Base-by-base conservation (phyloP, 2,113 vertebrate genomes). In the Crotalus helleri region DNA sequence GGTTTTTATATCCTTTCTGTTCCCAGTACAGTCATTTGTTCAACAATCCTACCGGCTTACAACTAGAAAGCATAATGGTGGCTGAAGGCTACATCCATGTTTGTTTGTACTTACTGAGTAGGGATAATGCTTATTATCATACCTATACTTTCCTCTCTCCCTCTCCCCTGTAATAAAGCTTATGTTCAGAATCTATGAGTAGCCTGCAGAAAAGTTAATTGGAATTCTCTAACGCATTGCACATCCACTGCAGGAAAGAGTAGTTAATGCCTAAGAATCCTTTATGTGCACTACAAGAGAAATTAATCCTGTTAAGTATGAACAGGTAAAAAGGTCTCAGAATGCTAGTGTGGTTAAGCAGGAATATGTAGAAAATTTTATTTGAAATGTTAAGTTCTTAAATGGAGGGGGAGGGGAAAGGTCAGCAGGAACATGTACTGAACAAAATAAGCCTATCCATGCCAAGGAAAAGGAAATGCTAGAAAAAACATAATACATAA, bases 211-310 rank as follows among this genome's bases (percentile, higher is more conserved):
- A 95, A 88, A 57, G 19, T 90, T 94, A 94, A 88, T 53, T 81
- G 55, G 90, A 92, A 96, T 93, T 94, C 89, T 95, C 64, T 92
- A 59, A 88, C 90, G 93, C 94, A 93, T 91, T 95, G 61, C 69
- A 94, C 93, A 93, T 94, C 93, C 95, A 94, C 92, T 94, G 92
- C 92, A 94, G 93, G 29, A 94, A 95, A 93, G 17, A 44, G 69
- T 86, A 88, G 93, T 95, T 95, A 97, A 95, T 96, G 92, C 91
- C 93, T 95, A 95, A 96, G 92, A 94, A 96, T 93, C 1, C 81
- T 94, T 55, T 59, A 49, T 85, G 12, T 46, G 69, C 53, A 90
- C 90, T 2, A 4, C 0, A 3, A 88, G 85, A 88, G 87, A 89
- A 95, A 94, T 93, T 90, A 95, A 94, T 93, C 44, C 55, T 94